Evolutionary conservation across 2,113 vertebrate species (phyloP).

Genomic region (Channa argus): DNA sequence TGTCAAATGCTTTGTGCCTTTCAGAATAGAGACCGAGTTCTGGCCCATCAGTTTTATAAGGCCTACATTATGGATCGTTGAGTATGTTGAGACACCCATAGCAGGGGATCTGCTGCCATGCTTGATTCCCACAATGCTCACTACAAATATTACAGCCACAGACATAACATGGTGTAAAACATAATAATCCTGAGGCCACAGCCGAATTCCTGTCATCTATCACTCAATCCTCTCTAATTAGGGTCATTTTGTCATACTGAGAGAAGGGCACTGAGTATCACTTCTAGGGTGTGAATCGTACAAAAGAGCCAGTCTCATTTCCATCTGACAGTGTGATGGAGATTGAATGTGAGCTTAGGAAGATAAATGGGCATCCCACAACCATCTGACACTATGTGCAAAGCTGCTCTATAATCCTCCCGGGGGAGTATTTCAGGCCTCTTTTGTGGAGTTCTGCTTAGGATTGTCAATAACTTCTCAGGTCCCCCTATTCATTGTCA

Average conservation of each 20-base stretch:
- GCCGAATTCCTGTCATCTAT: constrained; percentile 69
- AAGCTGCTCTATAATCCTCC: constrained; percentile 54
- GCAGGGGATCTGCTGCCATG: constrained; percentile 74
- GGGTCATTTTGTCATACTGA: constrained; percentile 73
- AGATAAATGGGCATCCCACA: constrained; percentile 82
- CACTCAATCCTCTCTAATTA: constrained; percentile 79
- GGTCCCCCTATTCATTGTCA: constrained; percentile 12
- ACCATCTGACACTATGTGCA: constrained; percentile 69
- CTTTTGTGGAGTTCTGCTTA: constrained; percentile 69
- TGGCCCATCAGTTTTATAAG: constrained; percentile 83
- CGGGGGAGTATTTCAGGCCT: constrained; percentile 65
- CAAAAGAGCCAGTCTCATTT: constrained; percentile 79
- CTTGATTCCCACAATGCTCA: constrained; percentile 57
- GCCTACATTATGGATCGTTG: constrained; percentile 79
- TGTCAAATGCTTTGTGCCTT: constrained; percentile 82
- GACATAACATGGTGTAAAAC: constrained; percentile 67
- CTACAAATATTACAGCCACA: constrained; percentile 66
- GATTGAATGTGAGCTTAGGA: constrained; percentile 86
- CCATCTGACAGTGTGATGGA: constrained; percentile 83
- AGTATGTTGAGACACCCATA: constrained; percentile 75
- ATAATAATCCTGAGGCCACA: constrained; percentile 58
- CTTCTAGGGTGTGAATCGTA: constrained; percentile 67
- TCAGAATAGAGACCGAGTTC: constrained; percentile 82
- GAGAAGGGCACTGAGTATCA: constrained; percentile 67
- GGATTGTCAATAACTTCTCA: constrained; percentile 69